phyloP scores from a whole-genome alignment of 2,797 vertebrate genomes.

The Dendrocincla fuliginosa region DNA sequence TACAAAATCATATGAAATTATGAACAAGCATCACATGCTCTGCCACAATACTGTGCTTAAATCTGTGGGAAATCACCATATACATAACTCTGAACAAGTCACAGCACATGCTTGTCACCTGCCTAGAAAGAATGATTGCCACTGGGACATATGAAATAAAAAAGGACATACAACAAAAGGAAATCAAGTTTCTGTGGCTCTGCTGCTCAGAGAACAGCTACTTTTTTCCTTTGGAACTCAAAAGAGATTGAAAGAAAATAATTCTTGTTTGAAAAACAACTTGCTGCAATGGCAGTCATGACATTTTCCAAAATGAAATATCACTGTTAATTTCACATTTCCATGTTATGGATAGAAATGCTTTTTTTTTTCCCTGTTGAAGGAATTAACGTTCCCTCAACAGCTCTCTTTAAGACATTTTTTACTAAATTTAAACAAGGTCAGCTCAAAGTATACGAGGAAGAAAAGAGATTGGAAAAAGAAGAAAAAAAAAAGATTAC shows the following conservation, averaged over 20 bases:
- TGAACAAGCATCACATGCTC: not conserved
- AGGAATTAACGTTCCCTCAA: not conserved
- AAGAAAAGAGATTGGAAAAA: not conserved
- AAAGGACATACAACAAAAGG: not conserved
- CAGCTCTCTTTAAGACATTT: not conserved
- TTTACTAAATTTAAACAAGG: not conserved
- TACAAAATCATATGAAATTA: not conserved
- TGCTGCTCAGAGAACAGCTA: not conserved
- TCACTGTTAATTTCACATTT: not conserved
- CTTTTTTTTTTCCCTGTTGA: not conserved
- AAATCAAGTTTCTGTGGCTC: not conserved
- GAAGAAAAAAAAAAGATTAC: not conserved
- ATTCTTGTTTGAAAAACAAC: not conserved
- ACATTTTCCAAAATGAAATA: not conserved
- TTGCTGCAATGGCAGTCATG: not conserved
- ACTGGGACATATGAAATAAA: not conserved
- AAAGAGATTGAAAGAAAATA: not conserved
- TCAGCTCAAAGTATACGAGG: fast-evolving
- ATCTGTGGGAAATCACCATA: not conserved
- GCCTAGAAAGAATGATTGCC: not conserved
- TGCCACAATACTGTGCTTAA: not conserved
- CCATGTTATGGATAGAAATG: not conserved
- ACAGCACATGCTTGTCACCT: not conserved
- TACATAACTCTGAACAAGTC: not conserved
- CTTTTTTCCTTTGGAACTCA: not conserved